phyloP scores from a whole-genome alignment of 2,113 vertebrate genomes.

The Desmodus rotundus region DNA sequence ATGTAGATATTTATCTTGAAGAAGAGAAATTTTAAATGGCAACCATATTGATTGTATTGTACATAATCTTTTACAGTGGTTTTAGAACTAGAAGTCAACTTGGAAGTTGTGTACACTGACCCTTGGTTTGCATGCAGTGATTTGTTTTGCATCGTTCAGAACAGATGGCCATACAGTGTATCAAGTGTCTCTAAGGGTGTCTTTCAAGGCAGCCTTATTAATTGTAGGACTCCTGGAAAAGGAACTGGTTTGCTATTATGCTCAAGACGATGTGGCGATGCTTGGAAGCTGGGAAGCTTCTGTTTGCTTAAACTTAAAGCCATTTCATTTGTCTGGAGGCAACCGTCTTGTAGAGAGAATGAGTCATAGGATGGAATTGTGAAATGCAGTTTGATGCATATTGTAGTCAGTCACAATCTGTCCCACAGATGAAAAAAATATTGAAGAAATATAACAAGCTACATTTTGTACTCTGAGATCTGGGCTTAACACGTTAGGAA shows the following conservation, averaged over 20 bases:
- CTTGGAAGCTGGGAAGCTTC: not conserved
- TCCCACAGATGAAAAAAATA: constrained; percentile 21
- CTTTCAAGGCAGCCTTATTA: not conserved
- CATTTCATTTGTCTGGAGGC: constrained; percentile 11
- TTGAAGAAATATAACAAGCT: constrained; percentile 17
- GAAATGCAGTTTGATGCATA: constrained; percentile 36
- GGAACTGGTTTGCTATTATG: not conserved
- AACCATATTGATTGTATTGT: not conserved
- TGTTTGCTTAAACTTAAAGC: constrained; percentile 43
- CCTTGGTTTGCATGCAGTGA: not conserved
- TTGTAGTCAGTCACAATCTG: constrained; percentile 51
- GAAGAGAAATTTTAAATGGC: not conserved
- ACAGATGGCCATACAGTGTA: constrained; percentile 36
- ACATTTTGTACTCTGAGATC: constrained; percentile 3
- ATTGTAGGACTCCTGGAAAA: not conserved
- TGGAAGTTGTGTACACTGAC: not conserved
- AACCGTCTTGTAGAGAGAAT: constrained; percentile 31
- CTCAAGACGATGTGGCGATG: not conserved
- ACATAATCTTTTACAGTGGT: not conserved
- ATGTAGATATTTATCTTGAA: not conserved
- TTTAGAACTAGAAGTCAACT: not conserved
- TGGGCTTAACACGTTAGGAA: constrained; percentile 8
- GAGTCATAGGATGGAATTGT: constrained; percentile 52
- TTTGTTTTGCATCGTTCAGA: constrained; percentile 4
- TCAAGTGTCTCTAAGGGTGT: not conserved